A percentile compares a stretch with the other conserved stretches of the same genome.
These are phyloP conservation scores for Romanogobio albipinnatus DNA, from an alignment of 2,113 vertebrate genomes.

Conservation along the genomic window DNA sequence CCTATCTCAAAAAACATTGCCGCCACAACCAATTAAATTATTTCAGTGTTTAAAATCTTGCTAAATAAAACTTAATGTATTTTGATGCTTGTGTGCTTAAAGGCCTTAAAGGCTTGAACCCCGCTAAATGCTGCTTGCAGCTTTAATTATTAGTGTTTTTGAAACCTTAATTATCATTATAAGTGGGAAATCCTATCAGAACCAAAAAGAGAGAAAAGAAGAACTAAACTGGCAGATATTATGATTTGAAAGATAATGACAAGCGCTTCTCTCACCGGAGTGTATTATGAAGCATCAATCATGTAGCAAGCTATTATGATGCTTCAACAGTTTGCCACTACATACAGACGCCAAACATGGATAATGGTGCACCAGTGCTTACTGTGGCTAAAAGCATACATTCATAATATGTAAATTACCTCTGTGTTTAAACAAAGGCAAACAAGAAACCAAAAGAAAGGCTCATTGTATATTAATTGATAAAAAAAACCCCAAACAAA, in stretches of 20 bases:
- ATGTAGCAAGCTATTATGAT: not conserved
- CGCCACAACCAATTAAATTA: no score
- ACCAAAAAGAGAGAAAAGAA: no score
- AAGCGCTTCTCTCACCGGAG: not conserved
- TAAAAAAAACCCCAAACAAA: no score
- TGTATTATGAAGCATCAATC: conserved; percentile 22
- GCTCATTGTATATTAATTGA: not conserved
- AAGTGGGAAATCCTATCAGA: no score
- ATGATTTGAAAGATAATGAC: not conserved
- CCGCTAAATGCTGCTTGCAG: no score
- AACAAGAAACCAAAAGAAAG: not conserved
- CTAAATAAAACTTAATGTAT: no score
- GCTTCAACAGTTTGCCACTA: conserved; percentile 7
- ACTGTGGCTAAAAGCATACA: conserved; percentile 1
- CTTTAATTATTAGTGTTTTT: no score
- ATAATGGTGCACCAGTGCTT: not conserved
- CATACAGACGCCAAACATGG: not conserved
- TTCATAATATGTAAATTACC: not conserved
- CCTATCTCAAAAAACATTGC: no score
- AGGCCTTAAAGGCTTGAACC: no score
- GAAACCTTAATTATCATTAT: no score
- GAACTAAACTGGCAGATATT: conserved; percentile 21
- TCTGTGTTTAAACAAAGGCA: not conserved
- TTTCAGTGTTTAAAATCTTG: no score
- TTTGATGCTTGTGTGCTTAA: no score